Evolutionary conservation across 1,140 invertebrate species (phyloP).

Genomic region (Trichoplusia ni): DNA sequence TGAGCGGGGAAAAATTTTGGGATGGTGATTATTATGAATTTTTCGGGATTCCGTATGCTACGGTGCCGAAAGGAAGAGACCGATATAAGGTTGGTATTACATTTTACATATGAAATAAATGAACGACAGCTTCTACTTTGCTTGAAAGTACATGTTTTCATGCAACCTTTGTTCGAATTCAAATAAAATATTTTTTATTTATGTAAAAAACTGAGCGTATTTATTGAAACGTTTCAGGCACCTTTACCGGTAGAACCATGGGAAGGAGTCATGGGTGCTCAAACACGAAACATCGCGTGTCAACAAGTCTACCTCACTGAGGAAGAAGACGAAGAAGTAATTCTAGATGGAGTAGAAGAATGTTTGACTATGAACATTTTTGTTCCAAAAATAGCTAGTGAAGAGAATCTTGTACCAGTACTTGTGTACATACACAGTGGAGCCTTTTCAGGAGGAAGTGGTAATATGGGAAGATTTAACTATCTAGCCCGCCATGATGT

Average conservation of each 20-base stretch:
- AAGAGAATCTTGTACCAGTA: conserved; percentile 65
- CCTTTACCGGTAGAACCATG: conserved; percentile 63
- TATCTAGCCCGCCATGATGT: conserved; percentile 65
- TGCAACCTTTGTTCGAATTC: too few relatives aligned
- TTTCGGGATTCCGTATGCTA: conserved; percentile 68
- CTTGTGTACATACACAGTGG: conserved; percentile 73
- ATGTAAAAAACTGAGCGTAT: too few relatives aligned
- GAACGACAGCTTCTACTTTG: neutral
- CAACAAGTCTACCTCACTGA: conserved; percentile 60
- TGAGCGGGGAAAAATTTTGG: conserved; percentile 67
- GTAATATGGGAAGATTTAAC: conserved; percentile 62
- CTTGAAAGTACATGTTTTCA: too few relatives aligned
- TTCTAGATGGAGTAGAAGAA: conserved; percentile 63
- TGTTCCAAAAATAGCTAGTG: conserved; percentile 55
- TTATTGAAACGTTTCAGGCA: conserved; percentile 49
- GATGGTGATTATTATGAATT: conserved; percentile 71
- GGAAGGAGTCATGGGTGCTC: conserved; percentile 50
- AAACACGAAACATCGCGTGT: conserved; percentile 49
- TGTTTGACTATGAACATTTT: conserved; percentile 63
- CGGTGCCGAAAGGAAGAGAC: conserved; percentile 58
- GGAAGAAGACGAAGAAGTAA: conserved; percentile 50
- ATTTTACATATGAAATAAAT: neutral
- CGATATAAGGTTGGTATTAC: conserved; percentile 59
- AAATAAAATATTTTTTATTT: too few relatives aligned
- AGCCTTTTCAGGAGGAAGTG: conserved; percentile 66